Evolutionary conservation across 2,113 vertebrate genomes (phyloP), one percentile per base, ranked within the genome.

Genomic region (Misgurnus mizolepis): DNA sequence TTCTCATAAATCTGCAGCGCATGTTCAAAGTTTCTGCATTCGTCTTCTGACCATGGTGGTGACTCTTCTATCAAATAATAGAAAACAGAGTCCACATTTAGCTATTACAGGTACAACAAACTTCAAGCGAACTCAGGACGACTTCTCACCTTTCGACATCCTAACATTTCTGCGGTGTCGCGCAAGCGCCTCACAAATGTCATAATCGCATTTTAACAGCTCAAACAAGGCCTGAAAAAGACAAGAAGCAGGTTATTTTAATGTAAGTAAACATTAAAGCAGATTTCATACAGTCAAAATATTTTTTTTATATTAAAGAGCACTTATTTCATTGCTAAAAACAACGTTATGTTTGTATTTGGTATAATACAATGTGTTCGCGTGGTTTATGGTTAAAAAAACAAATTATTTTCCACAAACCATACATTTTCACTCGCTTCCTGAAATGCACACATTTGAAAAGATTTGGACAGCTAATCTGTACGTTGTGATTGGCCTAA

Each of bases 1-100:
- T 99, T 99, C 80, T 98, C 98, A 86, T 98, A 98, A 79, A 98
- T 94, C 88, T 95, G 94, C 86, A 99, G 96, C 40, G 95, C 98
- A 11, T 97, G 93, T 90, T 99, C 98, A 93, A 99, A 99, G 83
- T 93, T 98, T 86, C 96, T 95, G 88, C 98, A 99, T 86, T 99
- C 98, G 69, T 99, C 98, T 87, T 99, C 98, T n/a, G 97, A 96
- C 98, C 98, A 99, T 0, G 94, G 95, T 15, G 94, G 92, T 70
- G 94, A 95, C 85, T 96, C 96, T 92, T 95, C 97, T 97, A 82
- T 53, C 86, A 86, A 49, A 0, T n/a, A 65, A 67, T 8, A 67
- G 7, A 67, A 68, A 78, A 39, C 47, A 4, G 68, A 14, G 61
- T 75, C 3, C 66, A 53, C 45, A 11, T 64, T 27, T 43, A 22